Conservation (phyloP, 2,888 invertebrate species). For the Eustalomyia histrio region DNA sequence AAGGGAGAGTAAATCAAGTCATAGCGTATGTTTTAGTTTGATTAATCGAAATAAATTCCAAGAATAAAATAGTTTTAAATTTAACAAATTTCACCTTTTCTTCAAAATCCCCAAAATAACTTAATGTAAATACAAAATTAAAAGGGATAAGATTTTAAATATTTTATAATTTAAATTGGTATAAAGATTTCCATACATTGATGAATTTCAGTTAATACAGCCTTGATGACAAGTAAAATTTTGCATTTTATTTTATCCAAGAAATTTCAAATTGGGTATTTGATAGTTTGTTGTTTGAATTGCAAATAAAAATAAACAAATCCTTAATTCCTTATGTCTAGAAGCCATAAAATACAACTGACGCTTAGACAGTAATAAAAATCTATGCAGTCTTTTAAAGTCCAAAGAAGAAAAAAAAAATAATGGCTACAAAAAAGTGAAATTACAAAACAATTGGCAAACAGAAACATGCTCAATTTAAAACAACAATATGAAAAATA, state of each 20-base stretch:
- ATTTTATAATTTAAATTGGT: too few relatives aligned
- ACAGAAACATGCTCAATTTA: slow-evolving; percentile 37
- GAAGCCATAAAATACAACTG: slow-evolving; percentile 58
- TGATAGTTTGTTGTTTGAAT: too few relatives aligned
- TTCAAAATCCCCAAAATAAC: too few relatives aligned
- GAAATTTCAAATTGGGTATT: too few relatives aligned
- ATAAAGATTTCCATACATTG: too few relatives aligned
- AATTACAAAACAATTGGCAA: slow-evolving; percentile 63
- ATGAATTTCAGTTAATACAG: too few relatives aligned
- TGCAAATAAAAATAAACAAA: too few relatives aligned
- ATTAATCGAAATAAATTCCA: slow-evolving; percentile 38
- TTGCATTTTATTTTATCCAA: too few relatives aligned
- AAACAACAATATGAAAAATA: slow-evolving; percentile 31
- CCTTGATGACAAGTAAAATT: too few relatives aligned
- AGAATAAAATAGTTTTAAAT: slow-evolving; percentile 32
- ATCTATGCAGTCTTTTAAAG: neutral
- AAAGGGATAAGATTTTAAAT: too few relatives aligned
- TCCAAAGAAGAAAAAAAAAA: neutral
- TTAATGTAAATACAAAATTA: slow-evolving; percentile 13
- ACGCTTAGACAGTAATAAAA: slow-evolving; percentile 44
- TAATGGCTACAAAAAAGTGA: slow-evolving; percentile 42
- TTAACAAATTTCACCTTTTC: neutral
- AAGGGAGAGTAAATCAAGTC: slow-evolving; percentile 25
- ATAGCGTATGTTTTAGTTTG: neutral
- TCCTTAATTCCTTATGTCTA: slow-evolving; percentile 14